These are phyloP conservation scores for Pocillopora damicornis DNA, from an alignment of 64 coral and sea anemone genomes.

Conservation along the genomic window DNA sequence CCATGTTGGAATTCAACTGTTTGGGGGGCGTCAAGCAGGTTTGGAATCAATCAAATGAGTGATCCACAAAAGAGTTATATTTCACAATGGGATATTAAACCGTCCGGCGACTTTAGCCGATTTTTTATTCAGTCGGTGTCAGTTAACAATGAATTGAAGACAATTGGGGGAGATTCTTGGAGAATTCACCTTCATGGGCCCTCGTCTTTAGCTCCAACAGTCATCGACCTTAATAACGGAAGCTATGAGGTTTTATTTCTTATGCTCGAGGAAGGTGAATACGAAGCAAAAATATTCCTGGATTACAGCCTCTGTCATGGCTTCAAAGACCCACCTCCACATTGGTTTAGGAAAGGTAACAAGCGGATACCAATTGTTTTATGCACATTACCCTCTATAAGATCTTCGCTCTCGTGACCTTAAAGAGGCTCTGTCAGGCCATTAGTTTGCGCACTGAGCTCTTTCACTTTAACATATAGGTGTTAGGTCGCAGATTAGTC, in stretches of 20 bases:
- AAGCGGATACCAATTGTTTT: not conserved
- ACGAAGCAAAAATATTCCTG: constrained; percentile 46
- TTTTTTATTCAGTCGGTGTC: constrained; percentile 65
- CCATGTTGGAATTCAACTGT: constrained; percentile 54
- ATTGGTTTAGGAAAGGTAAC: constrained; percentile 65
- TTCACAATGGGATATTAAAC: constrained; percentile 32
- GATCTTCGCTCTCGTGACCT: too few relatives aligned
- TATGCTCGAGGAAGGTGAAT: constrained; percentile 51
- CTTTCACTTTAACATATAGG: too few relatives aligned
- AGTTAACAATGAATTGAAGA: constrained; percentile 26
- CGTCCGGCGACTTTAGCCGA: constrained; percentile 62
- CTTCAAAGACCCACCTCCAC: constrained; percentile 57
- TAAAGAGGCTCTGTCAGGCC: too few relatives aligned
- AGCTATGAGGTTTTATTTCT: constrained; percentile 63
- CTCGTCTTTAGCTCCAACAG: constrained; percentile 48
- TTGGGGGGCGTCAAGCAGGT: constrained; percentile 18
- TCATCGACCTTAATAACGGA: constrained; percentile 50
- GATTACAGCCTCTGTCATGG: constrained; percentile 63
- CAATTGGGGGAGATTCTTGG: constrained; percentile 53
- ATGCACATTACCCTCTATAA: too few relatives aligned
- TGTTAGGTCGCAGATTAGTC: too few relatives aligned
- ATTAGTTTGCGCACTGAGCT: too few relatives aligned
- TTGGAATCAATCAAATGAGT: constrained; percentile 17
- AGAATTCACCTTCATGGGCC: constrained; percentile 44
- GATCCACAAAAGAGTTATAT: constrained; percentile 59